Conservation (phyloP, 2,113 vertebrate genomes). For the Silurus glanis region DNA sequence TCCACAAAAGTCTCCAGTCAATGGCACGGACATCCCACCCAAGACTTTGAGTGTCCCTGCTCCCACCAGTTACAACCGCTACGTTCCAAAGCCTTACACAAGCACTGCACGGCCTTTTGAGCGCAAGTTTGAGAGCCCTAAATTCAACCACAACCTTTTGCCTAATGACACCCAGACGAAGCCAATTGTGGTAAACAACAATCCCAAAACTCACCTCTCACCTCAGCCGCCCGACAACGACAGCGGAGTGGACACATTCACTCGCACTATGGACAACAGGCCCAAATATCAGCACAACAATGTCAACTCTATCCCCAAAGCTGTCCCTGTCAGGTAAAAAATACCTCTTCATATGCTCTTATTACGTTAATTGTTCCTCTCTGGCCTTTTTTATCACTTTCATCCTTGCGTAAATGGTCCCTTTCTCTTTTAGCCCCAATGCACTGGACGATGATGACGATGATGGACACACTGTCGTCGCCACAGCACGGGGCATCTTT, state of each 20-base stretch:
- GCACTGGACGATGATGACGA: slow-evolving; percentile 94
- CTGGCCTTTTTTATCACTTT: background rate
- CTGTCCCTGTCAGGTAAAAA: slow-evolving; percentile 89
- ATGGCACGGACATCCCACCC: slow-evolving; percentile 77
- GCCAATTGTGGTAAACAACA: slow-evolving; percentile 61
- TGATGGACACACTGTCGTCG: slow-evolving; percentile 95
- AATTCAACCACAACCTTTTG: slow-evolving; percentile 98
- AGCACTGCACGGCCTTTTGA: slow-evolving; percentile 86
- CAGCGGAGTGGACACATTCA: slow-evolving; percentile 86
- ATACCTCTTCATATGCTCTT: background rate
- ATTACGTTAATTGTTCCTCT: background rate
- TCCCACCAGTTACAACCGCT: slow-evolving; percentile 79
- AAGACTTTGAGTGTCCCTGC: slow-evolving; percentile 68
- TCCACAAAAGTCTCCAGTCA: slow-evolving; percentile 79
- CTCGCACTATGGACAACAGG: slow-evolving; percentile 83
- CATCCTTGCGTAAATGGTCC: slow-evolving; percentile 33
- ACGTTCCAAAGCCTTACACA: slow-evolving; percentile 84
- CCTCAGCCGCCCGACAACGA: slow-evolving; percentile 85
- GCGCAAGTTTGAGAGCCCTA: slow-evolving; percentile 97
- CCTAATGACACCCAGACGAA: slow-evolving; percentile 84
- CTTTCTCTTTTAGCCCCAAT: slow-evolving; percentile 76
- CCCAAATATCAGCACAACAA: slow-evolving; percentile 94
- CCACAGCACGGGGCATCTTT: slow-evolving; percentile 93
- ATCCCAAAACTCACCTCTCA: slow-evolving; percentile 78
- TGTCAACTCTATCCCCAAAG: slow-evolving; percentile 87